phyloP scores from a whole-genome alignment of 1,140 invertebrate species.

The Bombus balteatus region DNA sequence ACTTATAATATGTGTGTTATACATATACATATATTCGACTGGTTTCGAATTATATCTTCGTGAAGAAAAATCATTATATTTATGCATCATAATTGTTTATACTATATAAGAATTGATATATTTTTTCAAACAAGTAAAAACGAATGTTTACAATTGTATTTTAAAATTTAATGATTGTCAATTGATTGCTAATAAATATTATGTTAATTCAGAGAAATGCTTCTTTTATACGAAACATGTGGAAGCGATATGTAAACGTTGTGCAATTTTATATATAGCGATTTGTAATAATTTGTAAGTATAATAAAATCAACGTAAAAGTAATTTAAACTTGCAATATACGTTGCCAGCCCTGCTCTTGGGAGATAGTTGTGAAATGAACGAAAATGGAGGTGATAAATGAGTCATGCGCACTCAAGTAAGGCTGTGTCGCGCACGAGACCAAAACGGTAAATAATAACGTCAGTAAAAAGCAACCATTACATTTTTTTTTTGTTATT shows the following conservation, averaged over 20 bases:
- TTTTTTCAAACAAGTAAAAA: constrained; percentile 7
- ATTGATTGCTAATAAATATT: constrained; percentile 7
- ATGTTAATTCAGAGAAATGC: not conserved
- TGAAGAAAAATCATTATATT: constrained; percentile 2
- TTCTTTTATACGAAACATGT: not conserved
- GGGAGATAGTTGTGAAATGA: not conserved
- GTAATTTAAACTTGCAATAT: not conserved
- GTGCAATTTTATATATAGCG: not conserved
- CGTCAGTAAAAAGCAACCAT: constrained; percentile 17
- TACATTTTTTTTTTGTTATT: not conserved
- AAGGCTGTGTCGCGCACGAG: constrained; percentile 18
- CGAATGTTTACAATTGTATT: not conserved
- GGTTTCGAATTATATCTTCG: not conserved
- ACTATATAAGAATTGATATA: not conserved
- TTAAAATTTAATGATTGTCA: not conserved
- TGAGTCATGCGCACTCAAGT: constrained; percentile 46
- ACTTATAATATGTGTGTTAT: constrained; percentile 19
- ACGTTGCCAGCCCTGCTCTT: constrained; percentile 30
- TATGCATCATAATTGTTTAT: not conserved
- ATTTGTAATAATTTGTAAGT: not conserved
- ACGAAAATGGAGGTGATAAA: constrained; percentile 8
- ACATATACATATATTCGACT: not conserved
- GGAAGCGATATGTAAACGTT: not conserved
- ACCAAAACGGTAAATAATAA: constrained; percentile 50
- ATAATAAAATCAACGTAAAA: not conserved